Evolutionary conservation across 2,113 vertebrate species (phyloP).

Genomic region (Daboia siamensis): DNA sequence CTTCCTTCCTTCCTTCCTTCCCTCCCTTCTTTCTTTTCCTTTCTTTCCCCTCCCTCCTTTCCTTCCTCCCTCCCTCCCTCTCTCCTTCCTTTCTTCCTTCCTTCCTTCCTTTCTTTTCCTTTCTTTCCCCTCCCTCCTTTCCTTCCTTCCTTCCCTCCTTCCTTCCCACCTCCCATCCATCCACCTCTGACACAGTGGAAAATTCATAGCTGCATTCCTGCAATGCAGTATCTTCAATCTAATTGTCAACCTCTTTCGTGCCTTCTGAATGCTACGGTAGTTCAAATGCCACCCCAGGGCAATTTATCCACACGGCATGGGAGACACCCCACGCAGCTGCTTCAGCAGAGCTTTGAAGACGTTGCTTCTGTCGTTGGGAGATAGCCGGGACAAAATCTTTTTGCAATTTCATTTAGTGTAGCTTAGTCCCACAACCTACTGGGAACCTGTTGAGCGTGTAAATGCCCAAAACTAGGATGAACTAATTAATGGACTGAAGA

Average conservation of each 20-base stretch:
- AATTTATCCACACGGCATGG: background rate
- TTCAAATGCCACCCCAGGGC: background rate
- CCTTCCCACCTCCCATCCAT: too few relatives aligned
- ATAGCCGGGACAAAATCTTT: background rate
- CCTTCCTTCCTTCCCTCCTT: too few relatives aligned
- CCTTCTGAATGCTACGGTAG: background rate
- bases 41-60: too few relatives aligned
- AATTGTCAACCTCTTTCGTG: background rate
- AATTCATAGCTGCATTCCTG: background rate
- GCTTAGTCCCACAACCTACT: background rate
- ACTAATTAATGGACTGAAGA: background rate
- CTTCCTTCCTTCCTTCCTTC: background rate
- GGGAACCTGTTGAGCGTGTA: background rate
- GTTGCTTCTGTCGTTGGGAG: background rate
- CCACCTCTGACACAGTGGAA: too few relatives aligned
- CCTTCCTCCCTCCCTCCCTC: fast-evolving
- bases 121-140: too few relatives aligned
- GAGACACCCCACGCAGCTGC: too few relatives aligned
- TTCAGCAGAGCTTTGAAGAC: background rate
- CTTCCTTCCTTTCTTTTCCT: fast-evolving
- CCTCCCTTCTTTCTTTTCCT: background rate
- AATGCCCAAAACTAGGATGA: background rate
- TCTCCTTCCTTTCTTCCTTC: fast-evolving
- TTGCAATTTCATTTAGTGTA: background rate
- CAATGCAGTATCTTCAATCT: background rate